These are phyloP conservation scores for Capromys pilorides DNA, from an alignment of 2,797 vertebrate genomes.

Conservation along the genomic window DNA sequence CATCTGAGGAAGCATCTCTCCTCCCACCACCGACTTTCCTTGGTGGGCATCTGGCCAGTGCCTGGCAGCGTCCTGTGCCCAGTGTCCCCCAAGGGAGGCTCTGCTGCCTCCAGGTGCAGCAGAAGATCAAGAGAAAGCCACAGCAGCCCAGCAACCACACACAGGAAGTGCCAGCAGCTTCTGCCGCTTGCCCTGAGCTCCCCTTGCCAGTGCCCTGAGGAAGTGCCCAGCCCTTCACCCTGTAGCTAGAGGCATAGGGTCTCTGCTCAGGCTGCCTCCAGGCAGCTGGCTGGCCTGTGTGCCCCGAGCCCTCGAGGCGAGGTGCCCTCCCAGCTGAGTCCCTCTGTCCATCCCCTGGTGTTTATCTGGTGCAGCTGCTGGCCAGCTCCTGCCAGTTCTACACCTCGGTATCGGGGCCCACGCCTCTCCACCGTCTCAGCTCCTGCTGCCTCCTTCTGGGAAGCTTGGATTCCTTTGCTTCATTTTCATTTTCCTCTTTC, in stretches of 20 bases:
- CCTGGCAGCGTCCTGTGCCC: not conserved
- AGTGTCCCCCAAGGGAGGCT: not conserved
- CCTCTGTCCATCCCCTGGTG: not conserved
- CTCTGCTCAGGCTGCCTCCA: not conserved
- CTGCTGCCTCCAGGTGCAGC: not conserved
- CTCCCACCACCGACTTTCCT: not conserved
- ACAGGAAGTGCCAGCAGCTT: not conserved
- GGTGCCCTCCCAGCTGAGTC: not conserved
- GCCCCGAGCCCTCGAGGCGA: not conserved
- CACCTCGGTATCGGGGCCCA: not conserved
- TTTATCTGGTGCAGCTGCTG: slow-evolving; percentile 29
- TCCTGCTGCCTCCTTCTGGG: slow-evolving; percentile 28
- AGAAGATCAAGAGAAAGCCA: not conserved
- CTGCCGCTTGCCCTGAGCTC: not conserved
- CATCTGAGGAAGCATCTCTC: not conserved
- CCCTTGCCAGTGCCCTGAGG: not conserved
- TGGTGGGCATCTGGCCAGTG: not conserved
- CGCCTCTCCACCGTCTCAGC: not conserved
- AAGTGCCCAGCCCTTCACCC: fast-evolving
- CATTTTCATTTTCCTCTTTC: not conserved
- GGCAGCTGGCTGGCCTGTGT: not conserved
- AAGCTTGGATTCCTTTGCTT: not conserved
- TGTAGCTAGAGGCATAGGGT: slow-evolving; percentile 47
- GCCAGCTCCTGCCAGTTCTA: not conserved
- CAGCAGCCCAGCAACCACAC: not conserved